These are phyloP conservation scores for Tringa solitaria DNA, from an alignment of 2,113 vertebrate genomes.

Conservation along the genomic window DNA sequence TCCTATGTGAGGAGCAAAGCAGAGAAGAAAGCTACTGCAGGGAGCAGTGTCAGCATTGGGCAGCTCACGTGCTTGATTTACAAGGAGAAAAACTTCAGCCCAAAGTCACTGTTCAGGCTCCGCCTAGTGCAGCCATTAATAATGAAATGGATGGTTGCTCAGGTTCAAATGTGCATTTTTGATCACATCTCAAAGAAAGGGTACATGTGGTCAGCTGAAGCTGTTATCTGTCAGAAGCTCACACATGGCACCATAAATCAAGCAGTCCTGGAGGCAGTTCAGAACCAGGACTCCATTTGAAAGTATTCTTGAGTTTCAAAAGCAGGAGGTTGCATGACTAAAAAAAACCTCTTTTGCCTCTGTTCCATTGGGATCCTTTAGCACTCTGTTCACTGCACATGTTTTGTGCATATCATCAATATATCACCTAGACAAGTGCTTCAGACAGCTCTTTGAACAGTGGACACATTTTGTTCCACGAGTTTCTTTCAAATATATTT, in stretches of 20 bases:
- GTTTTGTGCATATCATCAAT: background rate
- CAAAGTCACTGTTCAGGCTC: background rate
- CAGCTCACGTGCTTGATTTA: background rate
- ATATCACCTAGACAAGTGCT: background rate
- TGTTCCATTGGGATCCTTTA: background rate
- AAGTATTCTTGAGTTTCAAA: background rate
- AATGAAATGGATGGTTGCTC: background rate
- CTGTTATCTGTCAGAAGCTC: background rate
- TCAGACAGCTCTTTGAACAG: background rate
- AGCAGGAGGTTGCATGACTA: background rate
- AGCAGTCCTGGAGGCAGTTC: background rate
- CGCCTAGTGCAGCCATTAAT: background rate
- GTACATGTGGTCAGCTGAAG: background rate
- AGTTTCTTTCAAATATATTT: background rate
- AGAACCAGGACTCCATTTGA: background rate
- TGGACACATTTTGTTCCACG: background rate
- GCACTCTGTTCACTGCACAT: background rate
- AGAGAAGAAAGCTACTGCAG: background rate
- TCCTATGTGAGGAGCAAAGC: background rate
- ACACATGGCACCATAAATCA: background rate
- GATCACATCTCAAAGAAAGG: background rate
- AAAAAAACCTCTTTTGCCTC: background rate
- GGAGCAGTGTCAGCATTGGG: background rate
- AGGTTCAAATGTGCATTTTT: background rate
- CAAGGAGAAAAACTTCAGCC: background rate